Percentiles rank a stretch among this genome's conserved stretches.
Conservation (phyloP, 2,113 vertebrate genomes). For the Gobio gobio region DNA sequence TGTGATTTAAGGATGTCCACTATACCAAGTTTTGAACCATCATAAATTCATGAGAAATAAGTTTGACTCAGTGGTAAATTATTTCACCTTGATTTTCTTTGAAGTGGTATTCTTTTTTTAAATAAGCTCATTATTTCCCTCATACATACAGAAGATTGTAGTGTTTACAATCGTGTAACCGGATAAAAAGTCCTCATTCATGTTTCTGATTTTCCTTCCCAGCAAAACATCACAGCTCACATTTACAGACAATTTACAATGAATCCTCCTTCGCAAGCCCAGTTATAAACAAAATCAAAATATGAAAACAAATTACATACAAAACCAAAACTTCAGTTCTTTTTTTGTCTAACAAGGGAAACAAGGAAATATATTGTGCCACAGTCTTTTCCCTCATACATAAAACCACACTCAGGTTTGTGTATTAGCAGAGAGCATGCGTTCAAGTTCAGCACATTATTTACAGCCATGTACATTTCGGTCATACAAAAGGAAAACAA, state of each 20-base stretch:
- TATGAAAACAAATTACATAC: slow-evolving; percentile 39
- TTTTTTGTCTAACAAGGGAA: slow-evolving; percentile 32
- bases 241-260: slow-evolving; percentile 84
- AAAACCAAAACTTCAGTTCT: slow-evolving; percentile 27
- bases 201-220: slow-evolving; percentile 70
- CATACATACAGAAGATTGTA: slow-evolving; percentile 90
- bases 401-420: slow-evolving; percentile 42
- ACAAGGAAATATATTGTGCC: slow-evolving; percentile 48
- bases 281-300: slow-evolving; percentile 60
- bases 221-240: slow-evolving; percentile 77
- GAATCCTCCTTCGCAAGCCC: slow-evolving; percentile 82
- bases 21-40: background rate
- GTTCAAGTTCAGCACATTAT: slow-evolving; percentile 51
- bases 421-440: slow-evolving; percentile 60
- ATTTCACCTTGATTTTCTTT: slow-evolving; percentile 60
- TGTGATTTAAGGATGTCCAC: background rate
- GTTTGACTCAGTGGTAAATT: background rate
- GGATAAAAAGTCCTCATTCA: slow-evolving; percentile 79
- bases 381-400: slow-evolving; percentile 42
- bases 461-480: slow-evolving; percentile 58
- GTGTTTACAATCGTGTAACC: slow-evolving; percentile 85
- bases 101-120: slow-evolving; percentile 91
- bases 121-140: slow-evolving; percentile 85
- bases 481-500: slow-evolving; percentile 53
- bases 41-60: slow-evolving; percentile 43